Evolutionary conservation across 2,888 invertebrate species (phyloP).

Genomic region (Hermaeophaga mercurialis): DNA sequence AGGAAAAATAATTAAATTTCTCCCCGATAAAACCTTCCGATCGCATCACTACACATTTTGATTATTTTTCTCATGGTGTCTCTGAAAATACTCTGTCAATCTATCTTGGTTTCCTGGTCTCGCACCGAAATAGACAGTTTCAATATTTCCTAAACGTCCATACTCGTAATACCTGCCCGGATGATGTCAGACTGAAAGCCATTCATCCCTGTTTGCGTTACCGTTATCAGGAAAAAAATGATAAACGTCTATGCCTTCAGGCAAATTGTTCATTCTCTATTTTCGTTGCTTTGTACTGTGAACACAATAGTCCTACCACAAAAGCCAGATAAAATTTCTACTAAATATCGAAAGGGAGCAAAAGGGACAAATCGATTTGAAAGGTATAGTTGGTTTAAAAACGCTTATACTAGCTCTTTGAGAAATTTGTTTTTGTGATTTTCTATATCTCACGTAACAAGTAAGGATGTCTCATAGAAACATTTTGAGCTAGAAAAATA

Average conservation of each 20-base stretch:
- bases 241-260: constrained; percentile 24
- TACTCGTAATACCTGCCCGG: constrained; percentile 7
- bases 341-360: constrained; percentile 20
- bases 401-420: too few species aligned
- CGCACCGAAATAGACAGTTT: constrained; percentile 11
- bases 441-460: too few species aligned
- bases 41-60: too few species aligned
- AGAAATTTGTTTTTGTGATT: too few species aligned
- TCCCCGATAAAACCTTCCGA: too few species aligned
- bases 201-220: constrained; percentile 19
- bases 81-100: neutral
- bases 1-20: too few species aligned
- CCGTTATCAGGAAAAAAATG: constrained; percentile 10
- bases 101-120: neutral
- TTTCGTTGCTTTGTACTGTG: constrained; percentile 18
- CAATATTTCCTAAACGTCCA: constrained; percentile 15
- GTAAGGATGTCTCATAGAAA: too few species aligned
- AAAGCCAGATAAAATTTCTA: constrained; percentile 24
- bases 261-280: constrained; percentile 22
- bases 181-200: constrained; percentile 10
- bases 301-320: constrained; percentile 18
- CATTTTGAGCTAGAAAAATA: too few species aligned
- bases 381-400: too few species aligned
- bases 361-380: too few species aligned
- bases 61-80: too few species aligned